Conservation (phyloP, 2,113 vertebrate genomes). For the Columba livia region DNA sequence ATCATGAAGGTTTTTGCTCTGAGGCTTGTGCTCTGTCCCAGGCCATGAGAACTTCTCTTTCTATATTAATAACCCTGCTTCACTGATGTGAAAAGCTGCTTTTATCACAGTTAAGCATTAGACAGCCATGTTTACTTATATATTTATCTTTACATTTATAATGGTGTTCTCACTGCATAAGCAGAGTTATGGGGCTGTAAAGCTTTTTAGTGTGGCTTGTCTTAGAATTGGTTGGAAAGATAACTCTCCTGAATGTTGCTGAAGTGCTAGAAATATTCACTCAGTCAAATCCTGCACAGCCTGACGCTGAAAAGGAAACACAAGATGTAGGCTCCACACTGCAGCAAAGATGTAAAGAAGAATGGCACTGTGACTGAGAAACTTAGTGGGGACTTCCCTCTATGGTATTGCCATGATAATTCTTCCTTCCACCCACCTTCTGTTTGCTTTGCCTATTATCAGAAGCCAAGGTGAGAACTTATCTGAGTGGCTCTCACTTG, state of each 20-base stretch:
- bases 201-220: neutral
- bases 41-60: neutral
- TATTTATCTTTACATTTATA: neutral
- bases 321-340: neutral
- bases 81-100: neutral
- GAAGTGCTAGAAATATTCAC: neutral
- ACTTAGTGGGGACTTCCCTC: neutral
- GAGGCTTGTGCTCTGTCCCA: neutral
- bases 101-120: neutral
- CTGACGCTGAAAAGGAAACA: neutral
- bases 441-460: neutral
- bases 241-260: neutral
- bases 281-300: neutral
- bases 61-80: neutral
- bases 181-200: neutral
- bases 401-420: neutral
- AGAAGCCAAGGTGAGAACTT: neutral
- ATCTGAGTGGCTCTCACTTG: neutral
- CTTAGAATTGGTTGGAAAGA: neutral
- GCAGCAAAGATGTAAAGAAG: neutral
- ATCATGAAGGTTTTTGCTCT: neutral
- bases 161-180: neutral
- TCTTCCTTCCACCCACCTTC: neutral
- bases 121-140: neutral
- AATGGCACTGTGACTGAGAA: neutral